phyloP scores from a whole-genome alignment of 2,797 vertebrate species.

The Rachycentron canadum region DNA sequence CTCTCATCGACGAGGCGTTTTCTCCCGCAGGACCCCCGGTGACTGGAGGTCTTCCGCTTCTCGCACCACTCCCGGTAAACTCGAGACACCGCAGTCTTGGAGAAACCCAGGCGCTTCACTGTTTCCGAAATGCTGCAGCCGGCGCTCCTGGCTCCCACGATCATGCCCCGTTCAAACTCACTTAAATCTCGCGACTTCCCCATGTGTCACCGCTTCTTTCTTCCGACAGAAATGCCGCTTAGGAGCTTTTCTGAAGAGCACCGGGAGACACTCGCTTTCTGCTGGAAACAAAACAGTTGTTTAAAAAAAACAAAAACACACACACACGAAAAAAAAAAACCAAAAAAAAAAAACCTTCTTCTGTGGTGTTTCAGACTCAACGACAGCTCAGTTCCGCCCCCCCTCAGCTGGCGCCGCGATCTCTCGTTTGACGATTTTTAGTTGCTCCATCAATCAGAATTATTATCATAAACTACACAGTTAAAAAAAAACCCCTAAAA shows the following conservation, averaged over 20 bases:
- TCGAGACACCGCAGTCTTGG: slow-evolving; percentile 49
- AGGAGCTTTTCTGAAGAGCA: rapidly evolving
- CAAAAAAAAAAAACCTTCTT: slow-evolving; percentile 12
- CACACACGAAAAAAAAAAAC: not conserved
- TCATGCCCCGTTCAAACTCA: slow-evolving; percentile 60
- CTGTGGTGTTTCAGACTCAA: not conserved
- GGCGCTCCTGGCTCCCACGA: slow-evolving; percentile 46
- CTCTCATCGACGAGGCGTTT: slow-evolving; percentile 55
- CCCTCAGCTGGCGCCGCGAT: not conserved
- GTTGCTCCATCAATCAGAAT: not conserved
- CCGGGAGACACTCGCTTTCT: not conserved
- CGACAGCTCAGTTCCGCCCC: not conserved
- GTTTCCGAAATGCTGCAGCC: slow-evolving; percentile 61
- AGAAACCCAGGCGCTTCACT: slow-evolving; percentile 42
- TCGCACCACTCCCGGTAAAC: slow-evolving; percentile 63
- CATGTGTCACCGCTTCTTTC: slow-evolving; percentile 13
- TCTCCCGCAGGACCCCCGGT: slow-evolving; percentile 45
- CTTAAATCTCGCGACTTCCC: slow-evolving; percentile 60
- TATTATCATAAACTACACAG: too few relatives aligned
- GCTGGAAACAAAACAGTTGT: not conserved
- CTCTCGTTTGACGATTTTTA: not conserved
- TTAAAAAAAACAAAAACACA: not conserved
- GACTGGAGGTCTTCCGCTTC: slow-evolving; percentile 55
- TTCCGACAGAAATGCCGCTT: not conserved
- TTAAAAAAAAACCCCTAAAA: too few relatives aligned